A percentile compares a stretch with the other conserved stretches of the same genome.
phyloP scores from a whole-genome alignment of 2,797 vertebrate species.

The Chromis chromis region DNA sequence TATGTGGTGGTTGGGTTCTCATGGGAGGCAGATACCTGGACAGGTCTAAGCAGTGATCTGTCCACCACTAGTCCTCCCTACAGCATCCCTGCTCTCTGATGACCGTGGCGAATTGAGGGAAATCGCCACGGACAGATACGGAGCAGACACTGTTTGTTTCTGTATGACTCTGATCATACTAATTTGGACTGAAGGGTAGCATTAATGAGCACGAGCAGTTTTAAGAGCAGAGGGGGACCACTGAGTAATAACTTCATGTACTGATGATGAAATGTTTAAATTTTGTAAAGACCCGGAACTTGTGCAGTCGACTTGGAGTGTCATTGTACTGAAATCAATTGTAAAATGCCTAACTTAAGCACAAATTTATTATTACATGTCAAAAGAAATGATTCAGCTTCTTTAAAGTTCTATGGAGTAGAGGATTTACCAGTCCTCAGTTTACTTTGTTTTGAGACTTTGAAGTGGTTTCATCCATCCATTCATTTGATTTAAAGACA shows the following conservation, averaged over 20 bases:
- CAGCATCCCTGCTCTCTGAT: conserved; percentile 93
- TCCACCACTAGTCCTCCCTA: conserved; percentile 92
- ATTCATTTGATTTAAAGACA: neutral
- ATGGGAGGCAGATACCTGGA: conserved; percentile 93
- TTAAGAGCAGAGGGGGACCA: too few species aligned
- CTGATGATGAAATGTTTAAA: too few species aligned
- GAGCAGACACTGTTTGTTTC: conserved; percentile 85
- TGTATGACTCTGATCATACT: neutral
- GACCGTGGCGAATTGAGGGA: conserved; percentile 96
- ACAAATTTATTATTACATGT: too few species aligned
- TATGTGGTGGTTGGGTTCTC: neutral
- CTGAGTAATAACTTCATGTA: too few species aligned
- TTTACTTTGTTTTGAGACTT: neutral
- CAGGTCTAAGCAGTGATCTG: conserved; percentile 86
- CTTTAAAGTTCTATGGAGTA: neutral
- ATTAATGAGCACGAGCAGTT: neutral
- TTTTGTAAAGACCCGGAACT: too few species aligned
- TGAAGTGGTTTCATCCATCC: neutral
- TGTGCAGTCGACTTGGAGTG: too few species aligned
- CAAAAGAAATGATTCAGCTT: neutral
- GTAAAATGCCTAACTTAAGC: too few species aligned
- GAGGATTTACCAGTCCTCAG: neutral
- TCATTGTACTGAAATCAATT: too few species aligned
- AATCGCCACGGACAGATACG: conserved; percentile 99
- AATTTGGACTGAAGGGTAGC: neutral